Evolutionary conservation across 1,140 invertebrate genomes (phyloP).

Genomic region (Platyscapa corneri): DNA sequence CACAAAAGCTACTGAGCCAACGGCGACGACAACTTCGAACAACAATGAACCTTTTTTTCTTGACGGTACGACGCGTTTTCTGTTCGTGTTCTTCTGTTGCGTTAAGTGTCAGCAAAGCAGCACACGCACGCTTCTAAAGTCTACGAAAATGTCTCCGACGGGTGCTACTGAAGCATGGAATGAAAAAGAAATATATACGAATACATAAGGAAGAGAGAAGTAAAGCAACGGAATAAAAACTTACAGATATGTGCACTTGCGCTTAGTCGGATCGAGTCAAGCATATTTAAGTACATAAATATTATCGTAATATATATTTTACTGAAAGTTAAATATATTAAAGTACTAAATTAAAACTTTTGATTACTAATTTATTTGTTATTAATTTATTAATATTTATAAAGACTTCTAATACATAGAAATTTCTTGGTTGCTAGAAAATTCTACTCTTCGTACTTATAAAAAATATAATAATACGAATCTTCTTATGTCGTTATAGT

Average conservation of each 20-base stretch:
- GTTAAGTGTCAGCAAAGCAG: conserved; percentile 27
- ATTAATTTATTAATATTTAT: no score
- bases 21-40: background rate
- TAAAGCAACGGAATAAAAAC: no score
- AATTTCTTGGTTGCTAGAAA: no score
- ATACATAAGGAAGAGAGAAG: background rate
- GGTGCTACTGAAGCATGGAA: conserved; percentile 20
- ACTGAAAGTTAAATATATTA: no score
- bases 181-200: conserved; percentile 11
- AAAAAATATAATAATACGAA: no score
- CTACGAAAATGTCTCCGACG: background rate
- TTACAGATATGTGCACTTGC: background rate
- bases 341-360: no score
- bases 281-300: conserved; percentile 28
- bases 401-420: no score
- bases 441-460: no score
- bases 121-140: background rate
- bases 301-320: conserved; percentile 1
- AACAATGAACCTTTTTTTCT: conserved; percentile 40
- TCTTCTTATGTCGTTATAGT: no score
- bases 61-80: background rate
- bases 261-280: background rate
- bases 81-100: background rate
- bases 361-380: no score
- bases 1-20: conserved; percentile 36